Base-by-base conservation (phyloP, 2,113 vertebrate genomes). In the Clarias magur region DNA sequence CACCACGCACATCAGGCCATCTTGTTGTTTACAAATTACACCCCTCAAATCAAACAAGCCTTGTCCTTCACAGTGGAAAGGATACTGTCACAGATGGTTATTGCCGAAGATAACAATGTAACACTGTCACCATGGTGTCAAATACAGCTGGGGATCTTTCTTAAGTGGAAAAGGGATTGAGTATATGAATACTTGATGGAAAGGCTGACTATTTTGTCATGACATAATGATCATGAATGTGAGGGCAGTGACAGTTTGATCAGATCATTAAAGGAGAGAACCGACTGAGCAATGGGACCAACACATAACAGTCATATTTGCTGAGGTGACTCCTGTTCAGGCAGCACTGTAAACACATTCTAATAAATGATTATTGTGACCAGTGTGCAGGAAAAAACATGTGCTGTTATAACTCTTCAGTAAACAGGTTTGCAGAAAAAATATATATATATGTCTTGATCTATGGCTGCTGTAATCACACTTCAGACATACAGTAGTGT, bases 11-110 rank as follows among this genome's bases (percentile, higher is more conserved):
- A 87, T 72, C 42, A 63, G 2, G 79, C 42, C 42, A 70, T 68
- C 62, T 84, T 86, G 68, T 86, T 85, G 82, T 83, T 67, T 86
- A 82, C 23, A 88, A 89, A 89, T 89, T 89, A 86, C 80, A 89
- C 54, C 89, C 89, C 87, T 88, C 80, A 25, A 9, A 75, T 76
- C 89, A 88, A 88, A 89, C 86, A 85, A 53, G 83, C 86, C 42
- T 78, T 85, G 73, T 87, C 79, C 16, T 78, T 83, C 86, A 83
- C 80, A 63, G 6, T 38, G 80, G 42, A 88, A 88, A 80, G 73
- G 56, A 88, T 88, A 25, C 56, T 72, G 86, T 89, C 89, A 80
- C 54, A 67, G 27, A 68, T 30, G 80, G 38, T 79, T 83, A 80
- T 79, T 54, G 85, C 63, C 48, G 10, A 59, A 65, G 56, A 85